Evolutionary conservation across 2,888 invertebrate species (phyloP).

Genomic region (Xiphydria camelus): DNA sequence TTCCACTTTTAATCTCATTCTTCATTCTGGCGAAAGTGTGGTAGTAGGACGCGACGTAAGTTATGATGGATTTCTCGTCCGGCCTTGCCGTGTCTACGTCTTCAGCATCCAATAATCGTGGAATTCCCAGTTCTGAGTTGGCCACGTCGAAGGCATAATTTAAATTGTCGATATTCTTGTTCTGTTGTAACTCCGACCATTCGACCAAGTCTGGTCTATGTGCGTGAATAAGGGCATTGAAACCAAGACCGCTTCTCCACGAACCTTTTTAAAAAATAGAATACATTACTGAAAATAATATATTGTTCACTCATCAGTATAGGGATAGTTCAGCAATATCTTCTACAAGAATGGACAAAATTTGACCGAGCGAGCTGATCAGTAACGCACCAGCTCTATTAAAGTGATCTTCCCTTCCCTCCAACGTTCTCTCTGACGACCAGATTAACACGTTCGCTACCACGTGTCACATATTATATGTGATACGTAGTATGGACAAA

Average conservation of each 20-base stretch:
- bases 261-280: conserved; percentile 62
- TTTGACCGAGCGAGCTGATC: too few relatives aligned
- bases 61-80: conserved; percentile 98
- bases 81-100: conserved; percentile 93
- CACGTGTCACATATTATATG: too few relatives aligned
- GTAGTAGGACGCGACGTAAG: conserved; percentile 98
- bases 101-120: conserved; percentile 91
- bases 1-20: conserved; percentile 96
- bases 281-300: too few relatives aligned
- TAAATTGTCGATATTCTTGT: conserved; percentile 90
- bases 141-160: conserved; percentile 98
- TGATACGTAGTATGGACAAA: too few relatives aligned
- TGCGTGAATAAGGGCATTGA: conserved; percentile 97
- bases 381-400: too few relatives aligned
- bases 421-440: too few relatives aligned
- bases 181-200: conserved; percentile 77
- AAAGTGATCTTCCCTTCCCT: too few relatives aligned
- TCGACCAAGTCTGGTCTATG: conserved; percentile 96
- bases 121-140: conserved; percentile 89
- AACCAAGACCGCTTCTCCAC: conserved; percentile 96
- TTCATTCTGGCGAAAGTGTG: conserved; percentile 99
- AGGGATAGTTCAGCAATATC: too few relatives aligned
- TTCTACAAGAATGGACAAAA: too few relatives aligned
- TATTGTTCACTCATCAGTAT: too few relatives aligned
- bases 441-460: too few relatives aligned